A percentile compares a stretch with the other conserved stretches of the same genome.
These are phyloP conservation scores for Nephrotoma guestfalica DNA, from an alignment of 2,888 invertebrate genomes.

Conservation along the genomic window DNA sequence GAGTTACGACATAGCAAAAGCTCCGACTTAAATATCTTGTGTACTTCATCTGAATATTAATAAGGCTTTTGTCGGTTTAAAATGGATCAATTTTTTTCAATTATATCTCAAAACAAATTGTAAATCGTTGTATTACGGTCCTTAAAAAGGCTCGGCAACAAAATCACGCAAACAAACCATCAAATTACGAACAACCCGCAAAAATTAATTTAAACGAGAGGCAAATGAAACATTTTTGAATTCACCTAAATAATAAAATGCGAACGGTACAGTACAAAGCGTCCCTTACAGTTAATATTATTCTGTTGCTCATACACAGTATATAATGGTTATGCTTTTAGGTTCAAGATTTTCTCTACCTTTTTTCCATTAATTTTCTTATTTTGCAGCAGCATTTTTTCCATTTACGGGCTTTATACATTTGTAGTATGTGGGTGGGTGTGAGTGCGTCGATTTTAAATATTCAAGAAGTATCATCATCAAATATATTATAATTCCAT, in stretches of 20 bases:
- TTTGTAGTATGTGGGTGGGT: too few relatives aligned
- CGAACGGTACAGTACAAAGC: background rate
- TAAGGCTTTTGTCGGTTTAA: too few relatives aligned
- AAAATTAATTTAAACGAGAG: background rate
- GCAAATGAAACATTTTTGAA: background rate
- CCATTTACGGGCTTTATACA: background rate
- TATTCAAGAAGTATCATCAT: background rate
- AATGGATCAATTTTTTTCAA: too few relatives aligned
- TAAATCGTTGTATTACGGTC: too few relatives aligned
- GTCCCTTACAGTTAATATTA: background rate
- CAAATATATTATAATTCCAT: background rate
- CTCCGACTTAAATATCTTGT: too few relatives aligned
- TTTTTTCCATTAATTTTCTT: background rate
- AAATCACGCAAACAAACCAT: too few relatives aligned
- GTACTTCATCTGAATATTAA: too few relatives aligned
- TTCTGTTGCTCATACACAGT: background rate
- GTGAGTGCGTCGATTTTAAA: background rate
- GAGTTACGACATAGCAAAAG: too few relatives aligned
- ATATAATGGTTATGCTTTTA: background rate
- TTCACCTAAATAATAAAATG: too few relatives aligned
- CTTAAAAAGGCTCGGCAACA: too few relatives aligned
- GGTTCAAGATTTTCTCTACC: background rate
- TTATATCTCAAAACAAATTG: too few relatives aligned
- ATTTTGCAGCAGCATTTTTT: background rate
- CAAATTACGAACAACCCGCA: background rate